phyloP scores from a whole-genome alignment of 2,113 vertebrate species.

The Tragelaphus strepsiceros region DNA sequence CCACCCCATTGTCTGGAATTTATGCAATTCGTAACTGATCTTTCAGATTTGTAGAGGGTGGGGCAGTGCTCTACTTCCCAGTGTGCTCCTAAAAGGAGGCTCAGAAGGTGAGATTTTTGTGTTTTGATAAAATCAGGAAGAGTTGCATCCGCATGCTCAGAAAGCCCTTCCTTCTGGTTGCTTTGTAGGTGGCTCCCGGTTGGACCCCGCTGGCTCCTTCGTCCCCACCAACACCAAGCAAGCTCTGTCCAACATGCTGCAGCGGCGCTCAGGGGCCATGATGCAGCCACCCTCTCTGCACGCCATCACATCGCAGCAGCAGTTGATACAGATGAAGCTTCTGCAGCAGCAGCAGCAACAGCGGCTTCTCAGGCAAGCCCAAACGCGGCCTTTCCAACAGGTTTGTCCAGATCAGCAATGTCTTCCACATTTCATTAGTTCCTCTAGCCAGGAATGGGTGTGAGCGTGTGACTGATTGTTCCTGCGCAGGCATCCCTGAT shows the following conservation, averaged over 20 bases:
- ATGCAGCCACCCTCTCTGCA: slow-evolving; percentile 77
- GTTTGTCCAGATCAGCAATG: slow-evolving; percentile 51
- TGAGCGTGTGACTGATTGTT: accelerated
- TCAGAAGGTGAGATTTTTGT: background rate
- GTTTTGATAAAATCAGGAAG: background rate
- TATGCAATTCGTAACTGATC: background rate
- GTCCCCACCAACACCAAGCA: slow-evolving; percentile 81
- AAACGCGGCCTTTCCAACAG: slow-evolving; percentile 76
- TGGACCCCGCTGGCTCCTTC: slow-evolving; percentile 75
- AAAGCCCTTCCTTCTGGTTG: background rate
- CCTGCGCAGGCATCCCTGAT: accelerated
- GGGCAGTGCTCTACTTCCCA: background rate
- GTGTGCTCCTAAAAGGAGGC: background rate
- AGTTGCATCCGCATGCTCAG: background rate
- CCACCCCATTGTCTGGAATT: background rate
- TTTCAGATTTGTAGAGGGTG: too few species aligned
- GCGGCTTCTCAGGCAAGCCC: slow-evolving; percentile 77
- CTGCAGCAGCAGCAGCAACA: slow-evolving; percentile 81
- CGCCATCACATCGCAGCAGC: slow-evolving; percentile 73
- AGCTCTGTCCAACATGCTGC: slow-evolving; percentile 81
- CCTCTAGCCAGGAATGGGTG: background rate
- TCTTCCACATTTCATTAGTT: background rate
- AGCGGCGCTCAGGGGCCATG: slow-evolving; percentile 75
- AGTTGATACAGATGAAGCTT: slow-evolving; percentile 80
- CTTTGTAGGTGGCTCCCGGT: slow-evolving; percentile 75